phyloP scores from a whole-genome alignment of 2,888 invertebrate species.

The Odontomyia ornata region DNA sequence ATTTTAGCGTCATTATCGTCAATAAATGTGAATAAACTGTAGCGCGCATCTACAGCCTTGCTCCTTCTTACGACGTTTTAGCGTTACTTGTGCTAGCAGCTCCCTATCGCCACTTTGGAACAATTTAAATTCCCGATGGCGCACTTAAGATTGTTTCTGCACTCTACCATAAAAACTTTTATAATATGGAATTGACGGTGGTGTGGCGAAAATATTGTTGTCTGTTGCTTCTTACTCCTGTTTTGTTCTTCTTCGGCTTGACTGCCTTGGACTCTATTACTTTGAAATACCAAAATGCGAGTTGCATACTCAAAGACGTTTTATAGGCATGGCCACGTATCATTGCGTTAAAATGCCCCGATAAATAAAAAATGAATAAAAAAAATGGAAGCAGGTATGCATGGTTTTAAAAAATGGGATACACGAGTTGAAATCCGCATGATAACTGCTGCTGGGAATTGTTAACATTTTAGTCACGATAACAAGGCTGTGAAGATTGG shows the following conservation, averaged over 20 bases:
- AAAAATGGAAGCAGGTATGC: not conserved
- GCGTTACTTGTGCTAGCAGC: not conserved
- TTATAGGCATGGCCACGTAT: constrained; percentile 9
- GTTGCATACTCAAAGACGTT: not conserved
- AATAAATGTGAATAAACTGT: constrained; percentile 19
- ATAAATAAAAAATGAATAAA: constrained; percentile 25
- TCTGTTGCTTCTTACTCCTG: not conserved
- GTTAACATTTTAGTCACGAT: constrained; percentile 18
- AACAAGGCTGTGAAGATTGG: constrained; percentile 18
- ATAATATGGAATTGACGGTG: not conserved
- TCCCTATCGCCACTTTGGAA: not conserved
- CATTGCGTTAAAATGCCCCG: constrained; percentile 7
- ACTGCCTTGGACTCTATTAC: constrained; percentile 4
- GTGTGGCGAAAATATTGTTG: not conserved
- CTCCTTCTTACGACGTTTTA: not conserved
- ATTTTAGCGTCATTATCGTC: constrained; percentile 15
- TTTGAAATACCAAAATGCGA: not conserved
- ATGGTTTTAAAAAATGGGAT: not conserved
- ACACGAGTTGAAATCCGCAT: not conserved
- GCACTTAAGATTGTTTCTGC: not conserved
- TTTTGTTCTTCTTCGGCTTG: not conserved
- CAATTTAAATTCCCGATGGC: not conserved
- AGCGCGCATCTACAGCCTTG: not conserved
- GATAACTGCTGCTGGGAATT: not conserved
- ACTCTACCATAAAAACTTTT: constrained; percentile 1